Evolutionary conservation across 2,797 vertebrate species (phyloP).

Genomic region (Pantherophis vulpinus): DNA sequence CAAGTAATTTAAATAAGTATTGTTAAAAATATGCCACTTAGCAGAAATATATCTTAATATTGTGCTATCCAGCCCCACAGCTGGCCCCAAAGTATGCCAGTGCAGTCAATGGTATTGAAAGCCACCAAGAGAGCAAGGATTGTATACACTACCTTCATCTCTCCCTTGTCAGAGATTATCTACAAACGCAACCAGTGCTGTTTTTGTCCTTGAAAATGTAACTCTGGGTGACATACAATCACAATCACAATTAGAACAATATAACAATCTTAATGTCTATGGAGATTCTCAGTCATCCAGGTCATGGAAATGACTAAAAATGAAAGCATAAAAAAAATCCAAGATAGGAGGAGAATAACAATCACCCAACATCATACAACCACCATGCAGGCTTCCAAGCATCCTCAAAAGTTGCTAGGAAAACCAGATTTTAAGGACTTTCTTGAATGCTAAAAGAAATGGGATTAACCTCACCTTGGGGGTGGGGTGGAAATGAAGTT

Average conservation of each 20-base stretch:
- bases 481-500: background rate
- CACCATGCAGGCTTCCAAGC: background rate
- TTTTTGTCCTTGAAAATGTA: background rate
- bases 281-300: background rate
- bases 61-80: background rate
- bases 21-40: constrained; percentile 1
- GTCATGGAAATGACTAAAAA: background rate
- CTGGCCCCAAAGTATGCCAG: background rate
- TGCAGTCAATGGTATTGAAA: background rate
- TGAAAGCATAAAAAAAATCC: background rate
- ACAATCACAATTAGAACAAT: background rate
- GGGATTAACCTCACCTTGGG: background rate
- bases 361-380: background rate
- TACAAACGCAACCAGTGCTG: background rate
- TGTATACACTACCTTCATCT: background rate
- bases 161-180: background rate
- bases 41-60: constrained; percentile 8
- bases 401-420: background rate
- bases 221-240: background rate
- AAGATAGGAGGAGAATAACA: background rate
- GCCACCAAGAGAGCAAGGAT: background rate
- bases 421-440: background rate
- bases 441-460: background rate
- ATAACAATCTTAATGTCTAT: background rate
- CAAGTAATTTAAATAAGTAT: background rate